Conservation (phyloP, 2,113 vertebrate species). For the Hydrochoerus hydrochaeris region DNA sequence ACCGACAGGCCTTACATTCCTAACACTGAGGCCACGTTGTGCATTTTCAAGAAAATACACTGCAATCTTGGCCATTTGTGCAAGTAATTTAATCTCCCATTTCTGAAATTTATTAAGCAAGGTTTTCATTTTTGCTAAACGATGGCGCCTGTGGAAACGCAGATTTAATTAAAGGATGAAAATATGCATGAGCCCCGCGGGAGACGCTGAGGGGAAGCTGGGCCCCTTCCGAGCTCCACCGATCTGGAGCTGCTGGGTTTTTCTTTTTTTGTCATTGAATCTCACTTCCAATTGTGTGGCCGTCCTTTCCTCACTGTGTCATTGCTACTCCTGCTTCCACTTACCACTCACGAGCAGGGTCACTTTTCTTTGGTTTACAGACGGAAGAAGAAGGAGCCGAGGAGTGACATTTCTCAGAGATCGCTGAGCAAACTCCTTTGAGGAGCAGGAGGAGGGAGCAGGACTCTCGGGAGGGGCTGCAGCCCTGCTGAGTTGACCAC, state of each 20-base stretch:
- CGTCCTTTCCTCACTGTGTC: neutral
- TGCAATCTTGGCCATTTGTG: neutral
- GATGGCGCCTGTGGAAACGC: neutral
- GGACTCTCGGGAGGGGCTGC: neutral
- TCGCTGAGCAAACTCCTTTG: neutral
- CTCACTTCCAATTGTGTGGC: neutral
- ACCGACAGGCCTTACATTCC: neutral
- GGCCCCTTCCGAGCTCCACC: neutral
- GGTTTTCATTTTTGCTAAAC: slow-evolving; percentile 62
- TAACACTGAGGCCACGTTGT: neutral
- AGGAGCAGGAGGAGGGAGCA: neutral
- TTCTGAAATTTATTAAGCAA: slow-evolving; percentile 47
- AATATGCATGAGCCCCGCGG: neutral
- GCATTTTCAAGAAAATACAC: slow-evolving; percentile 30
- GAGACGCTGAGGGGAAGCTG: neutral
- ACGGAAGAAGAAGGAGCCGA: neutral
- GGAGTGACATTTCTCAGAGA: neutral
- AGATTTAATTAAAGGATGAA: slow-evolving; percentile 55
- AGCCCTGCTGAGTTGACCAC: neutral
- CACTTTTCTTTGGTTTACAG: slow-evolving; percentile 1
- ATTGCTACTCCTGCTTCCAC: neutral
- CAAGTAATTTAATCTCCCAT: slow-evolving; percentile 51
- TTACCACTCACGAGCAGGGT: neutral
- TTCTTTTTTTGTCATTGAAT: neutral
- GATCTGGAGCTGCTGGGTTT: neutral